phyloP scores from a whole-genome alignment of 2,113 vertebrate genomes.

The Megaptera novaeangliae region DNA sequence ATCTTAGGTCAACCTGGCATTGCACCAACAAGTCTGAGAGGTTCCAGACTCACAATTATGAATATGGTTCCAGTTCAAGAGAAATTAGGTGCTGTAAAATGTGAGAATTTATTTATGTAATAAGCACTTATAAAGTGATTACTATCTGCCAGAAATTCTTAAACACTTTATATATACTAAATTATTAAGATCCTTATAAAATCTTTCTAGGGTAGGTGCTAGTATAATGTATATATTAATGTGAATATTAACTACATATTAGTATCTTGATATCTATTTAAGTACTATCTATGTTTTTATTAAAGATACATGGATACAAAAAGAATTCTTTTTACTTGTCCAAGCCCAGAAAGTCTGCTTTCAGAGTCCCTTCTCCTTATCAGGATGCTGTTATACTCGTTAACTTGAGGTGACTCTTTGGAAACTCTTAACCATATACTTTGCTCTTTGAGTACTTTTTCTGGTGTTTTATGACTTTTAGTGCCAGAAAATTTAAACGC shows the following conservation, averaged over 20 bases:
- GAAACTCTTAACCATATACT: not conserved
- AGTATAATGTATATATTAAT: not conserved
- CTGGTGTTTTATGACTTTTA: not conserved
- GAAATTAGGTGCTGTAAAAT: not conserved
- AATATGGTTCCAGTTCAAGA: not conserved
- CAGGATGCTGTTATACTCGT: not conserved
- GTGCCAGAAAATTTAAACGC: not conserved
- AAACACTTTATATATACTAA: not conserved
- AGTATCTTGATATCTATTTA: not conserved
- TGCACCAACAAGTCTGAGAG: not conserved
- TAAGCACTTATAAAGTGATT: not conserved
- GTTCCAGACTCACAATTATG: not conserved
- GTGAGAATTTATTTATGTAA: not conserved
- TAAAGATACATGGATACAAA: not conserved
- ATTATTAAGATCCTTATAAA: not conserved
- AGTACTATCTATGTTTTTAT: not conserved
- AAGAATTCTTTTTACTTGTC: not conserved
- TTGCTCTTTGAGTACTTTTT: not conserved
- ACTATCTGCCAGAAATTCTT: not conserved
- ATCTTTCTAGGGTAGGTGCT: not conserved
- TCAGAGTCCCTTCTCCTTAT: not conserved
- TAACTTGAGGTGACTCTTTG: not conserved
- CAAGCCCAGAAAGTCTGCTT: not conserved
- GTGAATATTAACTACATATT: not conserved
- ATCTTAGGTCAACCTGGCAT: not conserved